Evolutionary conservation across 1,140 invertebrate genomes (phyloP), one percentile per base, ranked within the genome.

Genomic region (Bombyx mori): DNA sequence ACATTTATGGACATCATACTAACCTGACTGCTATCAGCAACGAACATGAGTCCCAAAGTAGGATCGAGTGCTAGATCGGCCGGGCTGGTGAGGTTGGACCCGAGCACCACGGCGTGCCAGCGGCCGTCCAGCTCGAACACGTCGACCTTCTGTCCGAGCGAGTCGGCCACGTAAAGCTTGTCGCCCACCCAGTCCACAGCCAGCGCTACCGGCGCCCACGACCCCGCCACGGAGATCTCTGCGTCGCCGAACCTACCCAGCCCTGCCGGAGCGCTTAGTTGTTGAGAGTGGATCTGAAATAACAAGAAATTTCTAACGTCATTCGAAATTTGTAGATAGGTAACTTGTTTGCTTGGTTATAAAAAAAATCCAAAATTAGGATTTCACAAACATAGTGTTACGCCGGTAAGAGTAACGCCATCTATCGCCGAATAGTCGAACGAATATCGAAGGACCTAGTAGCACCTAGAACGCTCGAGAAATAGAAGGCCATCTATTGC

Each of bases 171-270:
- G 82, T 99, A 99, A 5, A 99, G 89, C 80, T 98, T 99, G 68
- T 98, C 93, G 1, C 95, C 95, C 12, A 99, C 92, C 96, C 98
- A 99, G 87, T 99, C 98, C n/a, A 99, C 93, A 1, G 98, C 97
- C 8, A 99, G 80, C 2, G 95, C 93, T 1, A 94, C 93, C 0
- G 97, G 98, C 8, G 94, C 91, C 95, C 95, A 98, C 1, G 93
- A 94, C 7, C 94, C 95, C 0, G 93, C 92, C 9, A 95, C 83
- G 0, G 91, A 91, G 54, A 96, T 94, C 69, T 95, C 94, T 8
- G 88, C 78, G 10, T 91, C 90, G 6, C 82, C 70, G 61, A 89
- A 87, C 3, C 70, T 74, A 45, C 73, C 56, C 44, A 73, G 63
- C n/a, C 80, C 88, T 5, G 86, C 76, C 4, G 81, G 83, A 5